phyloP scores from a whole-genome alignment of 2,113 vertebrate species.

The Castor canadensis region DNA sequence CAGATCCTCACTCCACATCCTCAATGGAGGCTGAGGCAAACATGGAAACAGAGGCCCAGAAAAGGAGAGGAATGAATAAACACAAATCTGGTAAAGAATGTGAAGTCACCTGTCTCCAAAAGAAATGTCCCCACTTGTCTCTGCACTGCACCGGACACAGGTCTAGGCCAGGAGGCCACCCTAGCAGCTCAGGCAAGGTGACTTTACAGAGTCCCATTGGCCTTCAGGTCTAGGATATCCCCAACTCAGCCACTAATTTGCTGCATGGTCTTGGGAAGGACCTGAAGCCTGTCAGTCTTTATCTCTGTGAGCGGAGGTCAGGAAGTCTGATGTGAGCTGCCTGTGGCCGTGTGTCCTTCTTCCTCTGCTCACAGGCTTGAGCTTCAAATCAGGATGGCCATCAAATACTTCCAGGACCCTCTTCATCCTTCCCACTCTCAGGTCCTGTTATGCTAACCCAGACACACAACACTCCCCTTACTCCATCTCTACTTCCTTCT shows the following conservation, averaged over 20 bases:
- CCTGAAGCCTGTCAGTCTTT: rapidly evolving
- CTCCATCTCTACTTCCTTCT: rapidly evolving
- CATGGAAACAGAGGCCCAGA: rapidly evolving
- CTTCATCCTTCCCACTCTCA: rapidly evolving
- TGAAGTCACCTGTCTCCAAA: rapidly evolving
- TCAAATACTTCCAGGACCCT: rapidly evolving
- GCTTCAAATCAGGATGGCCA: rapidly evolving
- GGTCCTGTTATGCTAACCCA: rapidly evolving
- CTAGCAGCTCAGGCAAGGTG: rapidly evolving
- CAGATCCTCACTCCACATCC: not conserved
- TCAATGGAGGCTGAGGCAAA: not conserved
- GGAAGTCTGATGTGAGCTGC: rapidly evolving
- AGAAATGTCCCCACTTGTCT: too few relatives aligned
- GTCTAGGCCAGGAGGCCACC: too few relatives aligned
- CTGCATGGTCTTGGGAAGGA: not conserved
- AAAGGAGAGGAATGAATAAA: not conserved
- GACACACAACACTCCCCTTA: rapidly evolving
- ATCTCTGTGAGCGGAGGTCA: not conserved
- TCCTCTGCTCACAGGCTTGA: rapidly evolving
- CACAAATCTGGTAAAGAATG: too few relatives aligned
- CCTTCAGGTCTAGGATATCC: rapidly evolving
- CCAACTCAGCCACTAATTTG: rapidly evolving
- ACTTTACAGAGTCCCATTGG: not conserved
- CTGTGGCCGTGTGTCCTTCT: rapidly evolving
- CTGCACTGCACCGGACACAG: rapidly evolving